phyloP scores from a whole-genome alignment of 2,888 invertebrate species.

The Hirtodrosophila histrioides region DNA sequence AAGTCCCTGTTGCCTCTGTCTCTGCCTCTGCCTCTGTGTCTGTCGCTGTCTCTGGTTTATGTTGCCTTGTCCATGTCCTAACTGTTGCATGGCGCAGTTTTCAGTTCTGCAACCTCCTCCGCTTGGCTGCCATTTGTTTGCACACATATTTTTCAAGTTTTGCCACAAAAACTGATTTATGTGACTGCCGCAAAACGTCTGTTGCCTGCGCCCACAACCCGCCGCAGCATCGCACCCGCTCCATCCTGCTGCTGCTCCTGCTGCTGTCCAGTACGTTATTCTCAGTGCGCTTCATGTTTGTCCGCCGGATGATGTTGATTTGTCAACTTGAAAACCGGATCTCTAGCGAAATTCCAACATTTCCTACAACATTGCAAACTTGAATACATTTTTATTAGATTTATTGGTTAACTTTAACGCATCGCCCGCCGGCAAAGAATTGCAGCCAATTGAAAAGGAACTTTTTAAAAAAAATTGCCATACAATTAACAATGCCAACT shows the following conservation, averaged over 20 bases:
- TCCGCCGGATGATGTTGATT: conserved; percentile 77
- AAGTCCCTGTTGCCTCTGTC: conserved; percentile 4
- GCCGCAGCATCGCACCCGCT: not conserved
- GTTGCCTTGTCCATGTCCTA: conserved; percentile 47
- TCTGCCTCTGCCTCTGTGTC: no score
- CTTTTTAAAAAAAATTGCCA: conserved; percentile 15
- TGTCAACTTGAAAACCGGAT: conserved; percentile 80
- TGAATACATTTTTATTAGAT: conserved; percentile 54
- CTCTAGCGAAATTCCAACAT: conserved; percentile 71
- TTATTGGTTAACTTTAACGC: conserved; percentile 48
- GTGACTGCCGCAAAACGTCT: conserved; percentile 64
- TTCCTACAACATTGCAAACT: conserved; percentile 58
- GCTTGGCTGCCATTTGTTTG: conserved; percentile 71
- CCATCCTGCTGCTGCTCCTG: conserved; percentile 22
- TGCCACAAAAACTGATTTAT: conserved; percentile 78
- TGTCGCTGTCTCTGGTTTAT: conserved; percentile 24
- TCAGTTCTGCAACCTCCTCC: conserved; percentile 37
- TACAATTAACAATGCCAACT: conserved; percentile 48
- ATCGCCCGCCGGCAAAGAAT: conserved; percentile 4
- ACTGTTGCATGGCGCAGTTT: conserved; percentile 70
- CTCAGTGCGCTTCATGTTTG: conserved; percentile 55
- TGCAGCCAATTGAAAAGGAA: conserved; percentile 7
- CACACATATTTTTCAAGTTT: conserved; percentile 78
- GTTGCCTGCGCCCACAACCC: conserved; percentile 32
- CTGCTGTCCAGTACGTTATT: conserved; percentile 36